Percentiles rank a stretch among this genome's conserved stretches.
Evolutionary conservation across 2,888 invertebrate species (phyloP).

Genomic region (Pantelozetes paolii): DNA sequence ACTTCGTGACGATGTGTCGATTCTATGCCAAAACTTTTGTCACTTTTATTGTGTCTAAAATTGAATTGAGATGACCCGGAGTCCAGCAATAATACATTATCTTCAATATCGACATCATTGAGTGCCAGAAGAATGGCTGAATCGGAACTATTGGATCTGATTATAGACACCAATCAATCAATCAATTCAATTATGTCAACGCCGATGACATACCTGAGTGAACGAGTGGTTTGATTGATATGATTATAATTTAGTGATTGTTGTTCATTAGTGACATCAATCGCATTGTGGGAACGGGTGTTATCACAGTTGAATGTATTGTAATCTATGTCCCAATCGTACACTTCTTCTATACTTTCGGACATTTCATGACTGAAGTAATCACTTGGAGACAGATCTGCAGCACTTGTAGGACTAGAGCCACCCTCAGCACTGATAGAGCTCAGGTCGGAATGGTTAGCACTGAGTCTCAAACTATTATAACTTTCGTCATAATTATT

Average conservation of each 20-base stretch:
- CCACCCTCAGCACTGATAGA: conserved; percentile 2
- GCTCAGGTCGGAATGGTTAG: not conserved
- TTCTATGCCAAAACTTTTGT: not conserved
- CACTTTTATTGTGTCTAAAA: not conserved
- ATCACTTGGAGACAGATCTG: conserved; percentile 10
- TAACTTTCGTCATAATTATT: not conserved
- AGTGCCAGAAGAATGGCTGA: conserved; percentile 25
- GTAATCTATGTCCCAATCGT: not conserved
- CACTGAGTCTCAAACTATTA: not conserved
- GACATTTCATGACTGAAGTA: not conserved
- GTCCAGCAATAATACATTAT: not conserved
- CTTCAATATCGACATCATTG: conserved; percentile 4
- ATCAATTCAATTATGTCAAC: no score
- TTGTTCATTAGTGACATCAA: not conserved
- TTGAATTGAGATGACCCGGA: not conserved
- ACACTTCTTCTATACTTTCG: not conserved
- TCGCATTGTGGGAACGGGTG: no score
- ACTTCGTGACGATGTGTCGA: not conserved
- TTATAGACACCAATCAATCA: not conserved
- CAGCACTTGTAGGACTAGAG: conserved; percentile 9
- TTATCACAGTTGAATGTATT: conserved; percentile 9
- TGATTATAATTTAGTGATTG: not conserved
- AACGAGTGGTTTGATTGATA: not conserved
- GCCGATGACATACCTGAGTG: not conserved
- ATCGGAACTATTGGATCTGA: conserved; percentile 33